Percentiles rank a stretch among this genome's conserved stretches.
These are phyloP conservation scores for Eutrigla gurnardus DNA, from an alignment of 2,797 vertebrate species.

Conservation along the genomic window DNA sequence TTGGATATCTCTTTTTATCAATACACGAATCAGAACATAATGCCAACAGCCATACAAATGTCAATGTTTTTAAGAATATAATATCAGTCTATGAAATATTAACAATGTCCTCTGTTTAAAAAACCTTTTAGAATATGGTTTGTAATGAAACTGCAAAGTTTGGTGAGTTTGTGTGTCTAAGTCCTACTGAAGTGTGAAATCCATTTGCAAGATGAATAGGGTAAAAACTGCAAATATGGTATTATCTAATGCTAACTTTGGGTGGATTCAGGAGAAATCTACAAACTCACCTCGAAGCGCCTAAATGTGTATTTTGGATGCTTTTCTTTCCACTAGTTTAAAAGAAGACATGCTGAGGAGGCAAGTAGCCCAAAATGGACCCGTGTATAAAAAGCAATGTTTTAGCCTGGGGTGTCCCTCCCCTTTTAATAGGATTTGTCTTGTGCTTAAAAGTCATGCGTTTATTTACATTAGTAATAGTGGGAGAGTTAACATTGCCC, in stretches of 20 bases:
- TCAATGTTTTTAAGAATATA: too few species aligned
- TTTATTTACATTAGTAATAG: slow-evolving; percentile 23
- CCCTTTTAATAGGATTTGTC: slow-evolving; percentile 21
- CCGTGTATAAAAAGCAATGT: not conserved
- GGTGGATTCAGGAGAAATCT: not conserved
- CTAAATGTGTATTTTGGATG: not conserved
- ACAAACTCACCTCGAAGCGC: not conserved
- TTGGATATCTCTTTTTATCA: too few species aligned
- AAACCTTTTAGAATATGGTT: too few species aligned
- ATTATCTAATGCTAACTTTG: not conserved
- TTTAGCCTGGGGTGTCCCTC: not conserved
- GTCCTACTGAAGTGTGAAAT: too few species aligned
- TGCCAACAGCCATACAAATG: too few species aligned
- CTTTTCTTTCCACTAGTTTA: not conserved
- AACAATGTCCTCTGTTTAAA: too few species aligned
- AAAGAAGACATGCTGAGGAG: not conserved
- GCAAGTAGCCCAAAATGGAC: not conserved
- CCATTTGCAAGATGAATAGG: too few species aligned
- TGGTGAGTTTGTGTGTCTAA: too few species aligned
- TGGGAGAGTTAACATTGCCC: not conserved
- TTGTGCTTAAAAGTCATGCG: slow-evolving; percentile 15
- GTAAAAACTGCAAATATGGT: not conserved
- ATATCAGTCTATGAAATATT: too few species aligned
- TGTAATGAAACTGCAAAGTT: too few species aligned
- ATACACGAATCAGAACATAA: too few species aligned